Evolutionary conservation across 2,888 invertebrate genomes (phyloP), one percentile per base, ranked within the genome.

Genomic region (Leptarthrus brevirostris): DNA sequence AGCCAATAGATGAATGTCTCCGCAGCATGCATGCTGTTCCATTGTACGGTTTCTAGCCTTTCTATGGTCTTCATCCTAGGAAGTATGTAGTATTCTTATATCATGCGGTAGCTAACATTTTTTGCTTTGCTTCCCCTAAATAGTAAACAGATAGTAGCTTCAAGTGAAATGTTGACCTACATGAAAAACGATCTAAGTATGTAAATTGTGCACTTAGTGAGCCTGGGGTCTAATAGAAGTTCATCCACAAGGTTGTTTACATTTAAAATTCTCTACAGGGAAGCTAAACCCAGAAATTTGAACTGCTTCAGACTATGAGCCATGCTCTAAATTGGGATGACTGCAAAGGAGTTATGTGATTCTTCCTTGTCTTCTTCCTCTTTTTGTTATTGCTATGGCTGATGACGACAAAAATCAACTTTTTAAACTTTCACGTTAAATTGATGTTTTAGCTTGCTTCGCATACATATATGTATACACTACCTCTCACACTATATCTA

Each of bases 1-100:
- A 69, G 34, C 52, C 69, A 69, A 69, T 69, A 69, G 52, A 69
- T 69, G 69, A 52, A 69, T 69, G 69, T 52, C 69, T 69, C 52
- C 5, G 52, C 52, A 52, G 30, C 47, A 47, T 47, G 26, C 6
- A 52, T 30, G 34, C n/a, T 12, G 10, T 12, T 14, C 30, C 34
- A 69, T 52, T 69, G 52, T 69, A 47, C 10, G 8, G 44, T 18
- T 40, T 12, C 2, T n/a, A 40, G 44, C 47, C 18, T 64, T 64
- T 64, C n/a, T 64, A 44, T 36, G 18, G 22, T 16, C 12, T 36
- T 20, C 18, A 16, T 34, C 18, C 14, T 47, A 22, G 10, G 16
- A 64, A 64, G 16, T 47, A 24, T 64, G 44, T 24, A 44, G 64
- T n/a, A 18, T 24, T n/a, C 20, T 58, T 34, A 14, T 58, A 36